A percentile compares a stretch with the other conserved stretches of the same genome.
phyloP scores from a whole-genome alignment of 2,888 invertebrate genomes.

The Microchrysa polita region DNA sequence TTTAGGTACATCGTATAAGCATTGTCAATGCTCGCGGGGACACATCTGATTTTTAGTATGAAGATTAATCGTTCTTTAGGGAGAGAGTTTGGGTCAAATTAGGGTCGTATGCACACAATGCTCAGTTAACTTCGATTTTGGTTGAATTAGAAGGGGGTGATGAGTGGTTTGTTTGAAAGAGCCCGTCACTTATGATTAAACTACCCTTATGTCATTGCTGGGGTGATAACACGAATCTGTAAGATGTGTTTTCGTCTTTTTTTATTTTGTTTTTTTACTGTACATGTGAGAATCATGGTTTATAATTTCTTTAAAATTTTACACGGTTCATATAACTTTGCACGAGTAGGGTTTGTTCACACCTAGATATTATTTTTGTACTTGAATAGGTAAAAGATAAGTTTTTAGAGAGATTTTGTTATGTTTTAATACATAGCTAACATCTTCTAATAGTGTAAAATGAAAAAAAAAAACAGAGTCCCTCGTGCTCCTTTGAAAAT shows the following conservation, averaged over 20 bases:
- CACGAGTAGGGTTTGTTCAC: not conserved
- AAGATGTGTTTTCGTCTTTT: constrained; percentile 7
- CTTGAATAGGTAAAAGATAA: too few species aligned
- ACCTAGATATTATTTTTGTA: not conserved
- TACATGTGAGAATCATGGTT: constrained; percentile 35
- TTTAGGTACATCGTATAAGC: not conserved
- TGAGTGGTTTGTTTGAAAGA: constrained; percentile 43
- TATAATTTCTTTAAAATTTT: constrained; percentile 42
- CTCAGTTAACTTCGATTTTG: constrained; percentile 45
- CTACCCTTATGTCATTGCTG: not conserved
- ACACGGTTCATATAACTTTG: constrained; percentile 21
- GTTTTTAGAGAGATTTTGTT: too few species aligned
- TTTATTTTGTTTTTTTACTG: constrained; percentile 16
- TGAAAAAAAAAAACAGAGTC: too few species aligned
- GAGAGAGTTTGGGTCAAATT: constrained; percentile 63
- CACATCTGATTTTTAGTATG: constrained; percentile 49
- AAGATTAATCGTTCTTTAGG: constrained; percentile 63
- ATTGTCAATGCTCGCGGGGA: constrained; percentile 44
- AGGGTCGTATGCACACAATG: constrained; percentile 54
- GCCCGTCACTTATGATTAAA: constrained; percentile 38
- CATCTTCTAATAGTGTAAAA: too few species aligned
- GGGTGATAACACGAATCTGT: constrained; percentile 8
- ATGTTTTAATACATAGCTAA: too few species aligned
- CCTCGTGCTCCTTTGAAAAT: too few species aligned
- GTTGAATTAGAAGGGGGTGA: constrained; percentile 42